Percentiles rank a stretch among this genome's conserved stretches.
Conservation (phyloP, 2,888 invertebrate genomes). For the Acanthoscelides obtectus region DNA sequence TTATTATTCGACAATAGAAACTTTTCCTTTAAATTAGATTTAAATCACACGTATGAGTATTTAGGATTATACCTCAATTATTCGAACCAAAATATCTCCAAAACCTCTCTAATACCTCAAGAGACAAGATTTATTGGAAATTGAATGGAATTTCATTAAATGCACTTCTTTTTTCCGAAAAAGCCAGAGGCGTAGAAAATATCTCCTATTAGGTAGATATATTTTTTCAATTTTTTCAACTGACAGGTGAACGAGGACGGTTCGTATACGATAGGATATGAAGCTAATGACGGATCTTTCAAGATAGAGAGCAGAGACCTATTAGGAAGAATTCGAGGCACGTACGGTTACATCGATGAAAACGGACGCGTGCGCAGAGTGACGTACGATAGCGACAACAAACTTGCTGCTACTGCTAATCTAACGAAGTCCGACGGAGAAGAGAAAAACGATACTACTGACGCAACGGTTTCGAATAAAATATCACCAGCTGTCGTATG, state of each 20-base stretch:
- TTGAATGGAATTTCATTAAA: no score
- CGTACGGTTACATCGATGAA: constrained; percentile 75
- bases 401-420: constrained; percentile 48
- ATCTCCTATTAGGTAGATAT: no score
- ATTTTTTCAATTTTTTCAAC: no score
- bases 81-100: no score
- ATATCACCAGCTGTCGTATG: constrained; percentile 48
- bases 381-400: constrained; percentile 62
- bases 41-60: no score
- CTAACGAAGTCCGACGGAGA: background rate
- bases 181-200: no score
- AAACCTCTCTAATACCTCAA: no score
- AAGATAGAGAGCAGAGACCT: constrained; percentile 80
- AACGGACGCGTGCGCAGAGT: constrained; percentile 75
- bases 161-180: no score
- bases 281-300: constrained; percentile 80
- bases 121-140: no score
- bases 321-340: constrained; percentile 75
- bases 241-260: constrained; percentile 67
- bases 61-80: no score
- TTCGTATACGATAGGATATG: constrained; percentile 79
- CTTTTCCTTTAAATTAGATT: no score
- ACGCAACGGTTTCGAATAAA: constrained; percentile 44
- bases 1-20: no score
- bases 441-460: constrained; percentile 31